These are phyloP conservation scores for Percopsis omiscomaycus DNA, from an alignment of 2,797 vertebrate genomes.

Conservation along the genomic window DNA sequence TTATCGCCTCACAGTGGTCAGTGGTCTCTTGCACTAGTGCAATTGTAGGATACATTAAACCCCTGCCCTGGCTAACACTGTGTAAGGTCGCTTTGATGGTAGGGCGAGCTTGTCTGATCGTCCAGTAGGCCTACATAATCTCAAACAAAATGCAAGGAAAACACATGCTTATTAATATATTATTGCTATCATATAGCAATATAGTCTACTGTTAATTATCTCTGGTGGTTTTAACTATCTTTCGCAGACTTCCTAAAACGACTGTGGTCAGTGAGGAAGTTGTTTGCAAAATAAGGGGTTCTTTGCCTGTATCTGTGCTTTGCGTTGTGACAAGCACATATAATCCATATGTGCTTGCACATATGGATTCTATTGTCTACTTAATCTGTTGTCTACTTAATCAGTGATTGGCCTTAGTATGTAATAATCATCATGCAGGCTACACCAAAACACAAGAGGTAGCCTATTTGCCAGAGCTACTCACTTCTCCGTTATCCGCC, in stretches of 20 bases:
- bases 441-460: slow-evolving; percentile 14
- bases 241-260: slow-evolving; percentile 25
- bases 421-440: neutral
- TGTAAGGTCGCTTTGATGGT: neutral
- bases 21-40: no score
- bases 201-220: slow-evolving; percentile 3
- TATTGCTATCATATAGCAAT: neutral
- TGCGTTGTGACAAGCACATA: no score
- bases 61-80: no score
- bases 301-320: slow-evolving; percentile 9
- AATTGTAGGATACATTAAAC: no score
- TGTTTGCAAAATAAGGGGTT: neutral
- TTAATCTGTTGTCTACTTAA: no score
- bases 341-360: no score
- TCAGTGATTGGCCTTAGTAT: no score
- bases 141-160: slow-evolving; percentile 6
- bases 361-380: no score
- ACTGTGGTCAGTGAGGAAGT: slow-evolving; percentile 32
- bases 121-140: neutral
- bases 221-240: slow-evolving; percentile 14
- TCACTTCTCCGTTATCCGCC: slow-evolving; percentile 84
- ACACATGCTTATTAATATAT: neutral
- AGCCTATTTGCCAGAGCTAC: slow-evolving; percentile 20
- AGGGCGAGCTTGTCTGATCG: slow-evolving; percentile 6
- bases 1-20: no score